Evolutionary conservation across 2,113 vertebrate species (phyloP), one percentile per base, ranked within the genome.

Genomic region (Notothenia coriiceps): DNA sequence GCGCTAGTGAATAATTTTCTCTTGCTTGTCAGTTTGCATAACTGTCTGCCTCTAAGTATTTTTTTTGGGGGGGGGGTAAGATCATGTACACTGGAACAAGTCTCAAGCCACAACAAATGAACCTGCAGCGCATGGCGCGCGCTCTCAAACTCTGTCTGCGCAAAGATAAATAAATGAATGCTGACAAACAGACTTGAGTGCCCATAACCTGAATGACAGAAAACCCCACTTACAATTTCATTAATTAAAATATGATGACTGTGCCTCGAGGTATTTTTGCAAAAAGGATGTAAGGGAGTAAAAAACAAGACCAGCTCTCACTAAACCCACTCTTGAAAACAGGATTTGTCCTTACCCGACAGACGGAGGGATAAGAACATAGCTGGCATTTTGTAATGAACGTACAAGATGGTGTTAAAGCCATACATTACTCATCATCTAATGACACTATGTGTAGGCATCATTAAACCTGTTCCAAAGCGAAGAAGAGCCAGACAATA

Each of bases 231-330:
- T 51, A 56, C n/a, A 74, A 54, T 77, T 46, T 65, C 25, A 51
- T 74, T 56, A 68, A 54, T 87, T 85, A 80, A 88, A 82, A 63
- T 86, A 86, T 86, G 14, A 86, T 79, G 71, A 9, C 18, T 64
- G 51, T 61, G 11, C 54, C 56, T 43, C 40, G 57, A 73, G 25
- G 72, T 66, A 59, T 76, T 82, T 86, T 86, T n/a, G 56, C 7
- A 78, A 83, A 89, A 86, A 74, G 47, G 65, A 79, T n/a, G 33
- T 73, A 73, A 67, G 62, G 35, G 35, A 62, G 56, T 15, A 44
- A 79, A 71, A 72, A 6, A 14, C 47, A n/a, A 67, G 40, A 44
- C 17, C 56, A 2, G 25, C 25, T 70, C 35, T 20, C 49, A 35
- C 43, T n/a, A 46, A 70, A 84, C 22, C 49, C 52, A 43, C n/a